Percentiles rank a stretch among this genome's conserved stretches.
phyloP scores from a whole-genome alignment of 2,113 vertebrate species.

The Toxostoma redivivum region DNA sequence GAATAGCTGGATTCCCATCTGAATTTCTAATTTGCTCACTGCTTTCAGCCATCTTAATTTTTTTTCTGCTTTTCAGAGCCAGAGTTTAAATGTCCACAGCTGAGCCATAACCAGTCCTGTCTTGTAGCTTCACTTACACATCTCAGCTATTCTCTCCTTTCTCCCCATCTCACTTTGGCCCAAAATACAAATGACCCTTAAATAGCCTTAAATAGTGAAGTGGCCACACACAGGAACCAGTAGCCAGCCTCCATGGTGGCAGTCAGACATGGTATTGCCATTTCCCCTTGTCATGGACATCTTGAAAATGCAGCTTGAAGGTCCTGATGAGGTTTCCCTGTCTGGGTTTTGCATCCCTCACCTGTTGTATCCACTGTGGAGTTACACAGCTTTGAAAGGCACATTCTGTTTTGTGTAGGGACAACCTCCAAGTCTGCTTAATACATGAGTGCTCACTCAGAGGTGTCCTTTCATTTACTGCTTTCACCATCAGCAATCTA shows the following conservation, averaged over 20 bases:
- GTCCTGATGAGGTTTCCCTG: not conserved
- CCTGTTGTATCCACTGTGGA: not conserved
- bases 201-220: not conserved
- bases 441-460: slow-evolving; percentile 40
- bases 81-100: not conserved
- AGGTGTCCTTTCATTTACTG: slow-evolving; percentile 60
- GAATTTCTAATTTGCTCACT: not conserved
- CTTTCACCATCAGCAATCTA: slow-evolving; percentile 39
- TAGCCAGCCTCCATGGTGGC: not conserved
- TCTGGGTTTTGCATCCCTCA: not conserved
- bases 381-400: not conserved
- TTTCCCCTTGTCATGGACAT: not conserved
- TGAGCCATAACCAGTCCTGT: not conserved
- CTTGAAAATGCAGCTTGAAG: not conserved
- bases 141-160: not conserved
- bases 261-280: not conserved
- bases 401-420: not conserved
- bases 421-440: not conserved
- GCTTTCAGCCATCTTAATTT: not conserved
- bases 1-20: not conserved
- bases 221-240: not conserved
- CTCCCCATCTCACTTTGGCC: not conserved
- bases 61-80: not conserved
- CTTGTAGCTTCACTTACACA: not conserved
- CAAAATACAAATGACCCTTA: not conserved